These are phyloP conservation scores for Sebastes fasciatus DNA, from an alignment of 2,113 vertebrate genomes.

Conservation along the genomic window DNA sequence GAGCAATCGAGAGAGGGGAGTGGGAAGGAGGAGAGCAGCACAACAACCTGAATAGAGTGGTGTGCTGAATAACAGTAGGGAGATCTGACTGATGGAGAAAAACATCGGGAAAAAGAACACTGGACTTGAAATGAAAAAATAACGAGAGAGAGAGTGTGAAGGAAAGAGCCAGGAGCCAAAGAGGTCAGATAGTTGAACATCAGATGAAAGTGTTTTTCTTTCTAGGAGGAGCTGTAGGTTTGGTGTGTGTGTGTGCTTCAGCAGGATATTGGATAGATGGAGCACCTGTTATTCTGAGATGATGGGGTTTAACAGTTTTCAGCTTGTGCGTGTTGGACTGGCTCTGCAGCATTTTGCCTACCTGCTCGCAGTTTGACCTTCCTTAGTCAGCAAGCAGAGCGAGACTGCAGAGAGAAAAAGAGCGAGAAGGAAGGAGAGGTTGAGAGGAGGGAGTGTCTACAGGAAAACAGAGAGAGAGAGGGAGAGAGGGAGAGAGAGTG, in stretches of 20 bases:
- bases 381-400: constrained; percentile 76
- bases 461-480: constrained; percentile 35
- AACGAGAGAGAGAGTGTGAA: not conserved
- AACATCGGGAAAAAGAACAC: constrained; percentile 30
- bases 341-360: constrained; percentile 68
- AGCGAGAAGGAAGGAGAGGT: constrained; percentile 45
- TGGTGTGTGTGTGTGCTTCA: not conserved
- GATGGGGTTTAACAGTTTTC: constrained; percentile 38
- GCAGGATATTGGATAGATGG: not conserved
- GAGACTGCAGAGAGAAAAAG: constrained; percentile 68
- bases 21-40: constrained; percentile 56
- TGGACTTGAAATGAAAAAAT: constrained; percentile 25
- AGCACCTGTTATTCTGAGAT: constrained; percentile 65
- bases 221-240: constrained; percentile 26
- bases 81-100: constrained; percentile 17
- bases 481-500: constrained; percentile 32
- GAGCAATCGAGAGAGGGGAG: constrained; percentile 59
- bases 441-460: constrained; percentile 64
- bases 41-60: constrained; percentile 48
- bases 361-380: constrained; percentile 78
- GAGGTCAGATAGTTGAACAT: constrained; percentile 19
- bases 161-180: constrained; percentile 1
- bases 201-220: constrained; percentile 33
- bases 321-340: constrained; percentile 6
- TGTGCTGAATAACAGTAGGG: constrained; percentile 50